Evolutionary conservation across 2,888 invertebrate genomes (phyloP).

Genomic region (Darwinula stevensoni): DNA sequence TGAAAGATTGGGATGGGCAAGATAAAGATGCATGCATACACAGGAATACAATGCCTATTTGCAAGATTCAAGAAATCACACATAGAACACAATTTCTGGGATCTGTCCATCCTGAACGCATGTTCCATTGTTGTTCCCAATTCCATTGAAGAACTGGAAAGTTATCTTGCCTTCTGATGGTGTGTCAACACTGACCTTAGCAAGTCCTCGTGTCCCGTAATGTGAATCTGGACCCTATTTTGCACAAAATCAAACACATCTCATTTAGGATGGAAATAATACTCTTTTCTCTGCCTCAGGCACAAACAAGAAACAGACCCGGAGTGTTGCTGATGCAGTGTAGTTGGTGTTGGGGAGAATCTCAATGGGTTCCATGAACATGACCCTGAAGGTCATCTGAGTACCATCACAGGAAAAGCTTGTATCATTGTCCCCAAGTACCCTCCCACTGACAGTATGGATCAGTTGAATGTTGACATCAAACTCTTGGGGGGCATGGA

Average conservation of each 20-base stretch:
- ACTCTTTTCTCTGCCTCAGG: no score
- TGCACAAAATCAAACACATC: background rate
- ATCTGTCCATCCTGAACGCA: slow-evolving; percentile 63
- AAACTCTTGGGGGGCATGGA: slow-evolving; percentile 40
- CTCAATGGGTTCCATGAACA: slow-evolving; percentile 58
- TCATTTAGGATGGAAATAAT: background rate
- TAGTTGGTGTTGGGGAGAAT: slow-evolving; percentile 45
- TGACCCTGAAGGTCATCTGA: slow-evolving; percentile 39
- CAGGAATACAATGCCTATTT: no score
- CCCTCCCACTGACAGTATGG: slow-evolving; percentile 37
- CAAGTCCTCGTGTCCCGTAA: slow-evolving; percentile 49
- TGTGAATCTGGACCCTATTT: slow-evolving; percentile 50
- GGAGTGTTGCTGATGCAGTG: slow-evolving; percentile 44
- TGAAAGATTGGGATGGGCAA: no score
- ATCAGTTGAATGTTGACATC: slow-evolving; percentile 43
- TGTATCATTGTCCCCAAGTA: slow-evolving; percentile 33
- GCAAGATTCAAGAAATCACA: no score
- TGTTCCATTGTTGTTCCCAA: slow-evolving; percentile 60
- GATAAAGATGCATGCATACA: no score
- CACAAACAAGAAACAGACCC: no score
- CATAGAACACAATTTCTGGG: slow-evolving; percentile 53
- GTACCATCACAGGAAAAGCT: slow-evolving; percentile 48
- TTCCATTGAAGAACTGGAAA: slow-evolving; percentile 51
- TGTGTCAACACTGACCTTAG: slow-evolving; percentile 40
- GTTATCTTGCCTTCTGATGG: slow-evolving; percentile 40